Base-by-base conservation (phyloP, 2,113 vertebrate genomes). In the Pachycephala philippinensis region DNA sequence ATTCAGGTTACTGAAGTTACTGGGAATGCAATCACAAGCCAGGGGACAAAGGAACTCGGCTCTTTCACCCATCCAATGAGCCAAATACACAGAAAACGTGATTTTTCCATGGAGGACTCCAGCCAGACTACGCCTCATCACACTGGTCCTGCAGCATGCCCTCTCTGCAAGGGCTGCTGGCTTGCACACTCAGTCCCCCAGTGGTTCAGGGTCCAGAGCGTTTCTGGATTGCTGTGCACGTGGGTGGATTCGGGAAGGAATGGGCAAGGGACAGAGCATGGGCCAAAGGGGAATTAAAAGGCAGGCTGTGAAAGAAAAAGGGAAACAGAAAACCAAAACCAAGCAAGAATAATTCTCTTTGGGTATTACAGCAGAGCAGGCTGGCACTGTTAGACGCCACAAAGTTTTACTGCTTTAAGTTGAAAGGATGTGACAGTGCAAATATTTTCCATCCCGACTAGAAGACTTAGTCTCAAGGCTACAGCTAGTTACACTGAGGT, bases 81-180 rank as follows among this genome's bases (percentile, higher is more conserved):
- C 15, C 56, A 90, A 75, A 45, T 13, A 2, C 33, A 54, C 5
- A 76, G 17, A 65, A 56, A 31, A 31, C 1, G 1, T 27, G n/a
- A 44, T 45, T 61, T 50, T 44, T 50, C 79, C 30, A 10, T 0
- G 2, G 31, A 63, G 49, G 35, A 37, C 39, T 56, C 17, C 47
- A 78, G 42, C 10, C 39, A 59, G 45, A 42, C 20, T 3, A 40
- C 4, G 13, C 50, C 27, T 35, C 1, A 1, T 14, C 68, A 44
- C 1, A 1, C 10, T 1, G 1, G 7, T 54, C 30, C 82, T 3
- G 3, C 39, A 65, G 52, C 49, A 64, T 44, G 30, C 37, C 21
- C 31, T 59, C 74, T 56, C 84, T 71, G 39, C 33, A 33, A 88
- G 68, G 40, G 45, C 1, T 52, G 40, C 53, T 65, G 66, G 47